These are phyloP conservation scores for Babyrousa celebensis DNA, from an alignment of 2,797 vertebrate species.

Conservation along the genomic window DNA sequence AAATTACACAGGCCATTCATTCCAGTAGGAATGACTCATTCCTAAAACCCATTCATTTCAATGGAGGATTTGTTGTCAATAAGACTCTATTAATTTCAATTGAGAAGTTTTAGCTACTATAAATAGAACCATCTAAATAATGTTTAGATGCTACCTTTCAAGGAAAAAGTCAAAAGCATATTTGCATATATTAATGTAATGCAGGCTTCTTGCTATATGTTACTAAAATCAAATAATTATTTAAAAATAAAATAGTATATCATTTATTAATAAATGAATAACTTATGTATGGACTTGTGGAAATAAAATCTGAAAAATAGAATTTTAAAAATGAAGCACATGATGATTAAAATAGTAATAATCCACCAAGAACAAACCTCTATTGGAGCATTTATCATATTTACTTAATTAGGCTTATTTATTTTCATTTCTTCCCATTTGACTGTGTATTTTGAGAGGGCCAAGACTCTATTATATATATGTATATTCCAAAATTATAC, in stretches of 20 bases:
- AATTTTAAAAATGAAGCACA: not conserved
- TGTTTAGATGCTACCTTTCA: not conserved
- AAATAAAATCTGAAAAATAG: slow-evolving; percentile 6
- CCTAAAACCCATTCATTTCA: slow-evolving; percentile 56
- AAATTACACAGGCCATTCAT: slow-evolving; percentile 41
- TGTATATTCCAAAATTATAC: not conserved
- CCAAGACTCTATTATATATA: not conserved
- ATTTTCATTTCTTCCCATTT: not conserved
- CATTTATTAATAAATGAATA: not conserved
- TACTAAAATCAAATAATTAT: not conserved
- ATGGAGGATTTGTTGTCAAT: slow-evolving; percentile 48
- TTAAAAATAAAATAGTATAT: not conserved
- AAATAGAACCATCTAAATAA: not conserved
- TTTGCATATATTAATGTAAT: slow-evolving; percentile 34
- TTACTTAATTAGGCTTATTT: slow-evolving; percentile 30
- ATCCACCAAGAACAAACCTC: not conserved
- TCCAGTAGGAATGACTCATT: slow-evolving; percentile 39
- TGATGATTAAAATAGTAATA: not conserved
- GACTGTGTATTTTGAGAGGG: not conserved
- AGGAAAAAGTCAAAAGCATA: not conserved
- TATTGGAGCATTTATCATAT: not conserved
- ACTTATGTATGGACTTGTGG: not conserved
- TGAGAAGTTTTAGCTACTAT: slow-evolving; percentile 42
- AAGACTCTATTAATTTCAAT: slow-evolving; percentile 52
- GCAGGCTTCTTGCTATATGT: not conserved